Conservation (phyloP, 2,888 invertebrate genomes). For the Nysson spinosus region DNA sequence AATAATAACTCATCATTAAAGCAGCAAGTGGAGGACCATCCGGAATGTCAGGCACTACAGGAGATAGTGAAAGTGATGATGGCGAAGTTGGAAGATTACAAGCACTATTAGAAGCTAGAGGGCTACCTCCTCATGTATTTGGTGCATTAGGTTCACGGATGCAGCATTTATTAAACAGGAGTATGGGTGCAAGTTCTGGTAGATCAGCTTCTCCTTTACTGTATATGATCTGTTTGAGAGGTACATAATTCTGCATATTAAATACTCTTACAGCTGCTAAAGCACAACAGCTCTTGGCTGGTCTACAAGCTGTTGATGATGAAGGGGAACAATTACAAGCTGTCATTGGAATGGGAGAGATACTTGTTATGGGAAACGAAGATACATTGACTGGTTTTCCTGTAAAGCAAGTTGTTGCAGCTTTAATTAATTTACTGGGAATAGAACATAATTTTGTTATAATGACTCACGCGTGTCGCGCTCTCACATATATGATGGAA, state of each 20-base stretch:
- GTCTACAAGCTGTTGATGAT: slow-evolving; percentile 94
- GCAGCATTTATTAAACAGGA: slow-evolving; percentile 96
- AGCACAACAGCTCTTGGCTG: slow-evolving; percentile 94
- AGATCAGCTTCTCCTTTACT: slow-evolving; percentile 60
- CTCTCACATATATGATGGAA: slow-evolving; percentile 99
- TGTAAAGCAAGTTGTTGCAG: slow-evolving; percentile 97
- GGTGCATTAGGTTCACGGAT: slow-evolving; percentile 97
- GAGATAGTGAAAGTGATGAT: slow-evolving; percentile 90
- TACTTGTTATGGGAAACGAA: slow-evolving; percentile 99
- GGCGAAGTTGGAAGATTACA: slow-evolving; percentile 97
- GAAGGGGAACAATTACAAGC: slow-evolving; percentile 98
- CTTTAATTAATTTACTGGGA: slow-evolving; percentile 92
- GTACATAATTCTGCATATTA: background rate
- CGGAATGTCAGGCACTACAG: slow-evolving; percentile 77
- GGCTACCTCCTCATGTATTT: slow-evolving; percentile 97
- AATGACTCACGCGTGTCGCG: slow-evolving; percentile 99
- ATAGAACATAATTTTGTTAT: slow-evolving; percentile 99
- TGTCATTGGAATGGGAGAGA: slow-evolving; percentile 98
- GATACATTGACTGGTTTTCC: slow-evolving; percentile 99
- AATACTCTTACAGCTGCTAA: slow-evolving; percentile 83
- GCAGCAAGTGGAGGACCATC: slow-evolving; percentile 75
- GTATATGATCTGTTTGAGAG: background rate
- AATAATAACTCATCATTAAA: too few species aligned
- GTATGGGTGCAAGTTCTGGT: slow-evolving; percentile 92
- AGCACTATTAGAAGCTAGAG: slow-evolving; percentile 95